Evolutionary conservation across 2,888 invertebrate genomes (phyloP).

Genomic region (Oegoconia quadripuncta): DNA sequence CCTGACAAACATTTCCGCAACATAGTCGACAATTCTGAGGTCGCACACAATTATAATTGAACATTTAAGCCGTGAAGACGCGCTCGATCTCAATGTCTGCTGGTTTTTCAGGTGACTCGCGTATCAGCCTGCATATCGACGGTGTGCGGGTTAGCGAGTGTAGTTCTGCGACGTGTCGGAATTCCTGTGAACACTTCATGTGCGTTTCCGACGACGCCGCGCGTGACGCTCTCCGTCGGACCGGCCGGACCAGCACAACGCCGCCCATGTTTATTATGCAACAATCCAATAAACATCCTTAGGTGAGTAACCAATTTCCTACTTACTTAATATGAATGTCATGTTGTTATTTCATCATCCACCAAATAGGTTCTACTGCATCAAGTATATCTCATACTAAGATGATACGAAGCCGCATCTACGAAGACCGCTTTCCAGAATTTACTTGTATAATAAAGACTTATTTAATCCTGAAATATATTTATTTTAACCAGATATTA

Average conservation of each 20-base stretch:
- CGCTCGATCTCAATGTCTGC: slow-evolving; percentile 14
- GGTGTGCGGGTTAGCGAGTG: slow-evolving; percentile 24
- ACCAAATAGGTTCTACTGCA: too few relatives aligned
- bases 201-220: slow-evolving; percentile 38
- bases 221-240: neutral
- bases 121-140: slow-evolving; percentile 29
- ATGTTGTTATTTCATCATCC: too few relatives aligned
- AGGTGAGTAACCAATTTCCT: slow-evolving; percentile 45
- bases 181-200: slow-evolving; percentile 39
- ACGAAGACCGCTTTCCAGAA: too few relatives aligned
- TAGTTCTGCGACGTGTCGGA: slow-evolving; percentile 33
- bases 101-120: slow-evolving; percentile 37
- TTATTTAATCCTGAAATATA: too few relatives aligned
- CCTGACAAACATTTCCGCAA: slow-evolving; percentile 38
- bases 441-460: too few relatives aligned
- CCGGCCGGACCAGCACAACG: slow-evolving; percentile 28
- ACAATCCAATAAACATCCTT: slow-evolving; percentile 41
- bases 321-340: neutral
- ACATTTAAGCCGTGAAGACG: slow-evolving; percentile 1
- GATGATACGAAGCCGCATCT: too few relatives aligned
- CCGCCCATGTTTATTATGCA: slow-evolving; percentile 61
- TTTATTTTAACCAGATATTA: too few relatives aligned
- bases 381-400: too few relatives aligned
- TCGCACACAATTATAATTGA: neutral
- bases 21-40: slow-evolving; percentile 5